Conservation (phyloP, 2,113 vertebrate genomes). For the Podarcis muralis region DNA sequence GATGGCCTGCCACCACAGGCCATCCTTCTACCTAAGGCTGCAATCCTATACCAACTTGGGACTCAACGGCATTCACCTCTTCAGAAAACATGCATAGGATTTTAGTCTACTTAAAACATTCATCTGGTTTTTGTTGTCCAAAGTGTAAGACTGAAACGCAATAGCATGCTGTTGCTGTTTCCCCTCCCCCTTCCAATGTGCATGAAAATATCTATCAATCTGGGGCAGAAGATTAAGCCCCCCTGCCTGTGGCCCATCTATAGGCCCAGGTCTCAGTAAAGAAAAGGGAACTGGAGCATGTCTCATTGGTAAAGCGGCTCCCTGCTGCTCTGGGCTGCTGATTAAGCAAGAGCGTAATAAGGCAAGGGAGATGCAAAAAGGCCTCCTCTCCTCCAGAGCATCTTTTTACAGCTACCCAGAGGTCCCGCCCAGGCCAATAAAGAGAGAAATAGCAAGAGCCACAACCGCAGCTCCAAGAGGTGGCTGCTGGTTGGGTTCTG, state of each 20-base stretch:
- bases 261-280: not conserved
- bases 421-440: not conserved
- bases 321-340: constrained; percentile 3
- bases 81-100: not conserved
- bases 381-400: not conserved
- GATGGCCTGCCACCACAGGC: constrained; percentile 41
- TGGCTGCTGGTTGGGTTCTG: not conserved
- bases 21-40: not conserved
- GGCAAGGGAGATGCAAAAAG: not conserved
- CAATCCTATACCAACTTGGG: not conserved
- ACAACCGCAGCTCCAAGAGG: not conserved
- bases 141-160: constrained; percentile 36
- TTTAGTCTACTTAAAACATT: not conserved
- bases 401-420: not conserved
- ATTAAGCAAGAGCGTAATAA: not conserved
- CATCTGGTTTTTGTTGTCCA: constrained; percentile 8
- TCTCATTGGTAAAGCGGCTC: not conserved
- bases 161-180: constrained; percentile 26
- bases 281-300: not conserved
- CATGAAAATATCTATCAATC: not conserved
- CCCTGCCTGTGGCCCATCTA: not conserved
- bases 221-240: not conserved
- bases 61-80: not conserved
- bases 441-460: not conserved
- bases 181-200: not conserved